Percentiles rank a stretch among this genome's conserved stretches.
phyloP scores from a whole-genome alignment of 2,113 vertebrate genomes.

The Pteruthius melanotis region DNA sequence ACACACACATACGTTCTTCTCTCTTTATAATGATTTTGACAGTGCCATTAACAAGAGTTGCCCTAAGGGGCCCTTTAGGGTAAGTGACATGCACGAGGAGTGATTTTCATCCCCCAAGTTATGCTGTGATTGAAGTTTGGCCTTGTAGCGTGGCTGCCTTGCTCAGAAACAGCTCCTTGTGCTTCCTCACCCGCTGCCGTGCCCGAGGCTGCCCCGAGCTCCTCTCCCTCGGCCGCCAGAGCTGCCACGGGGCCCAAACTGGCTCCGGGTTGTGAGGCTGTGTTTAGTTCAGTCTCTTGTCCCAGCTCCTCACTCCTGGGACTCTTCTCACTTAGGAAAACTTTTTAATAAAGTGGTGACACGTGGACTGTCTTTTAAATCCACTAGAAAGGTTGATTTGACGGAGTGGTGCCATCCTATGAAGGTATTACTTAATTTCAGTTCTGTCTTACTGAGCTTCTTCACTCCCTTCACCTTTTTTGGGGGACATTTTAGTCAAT shows the following conservation, averaged over 20 bases:
- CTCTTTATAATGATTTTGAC: slow-evolving; percentile 63
- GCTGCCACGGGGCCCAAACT: background rate
- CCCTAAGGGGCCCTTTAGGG: slow-evolving; percentile 64
- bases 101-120: slow-evolving; percentile 53
- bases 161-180: background rate
- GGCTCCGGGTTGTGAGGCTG: background rate
- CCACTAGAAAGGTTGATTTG: background rate
- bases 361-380: background rate
- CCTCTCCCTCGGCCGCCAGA: background rate
- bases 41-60: slow-evolving; percentile 60
- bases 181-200: background rate
- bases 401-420: background rate
- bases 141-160: slow-evolving; percentile 7
- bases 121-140: slow-evolving; percentile 60
- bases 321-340: background rate
- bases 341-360: background rate
- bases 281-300: background rate
- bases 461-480: background rate
- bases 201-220: background rate
- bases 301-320: background rate
- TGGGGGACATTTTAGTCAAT: background rate
- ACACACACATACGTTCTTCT: background rate
- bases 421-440: background rate
- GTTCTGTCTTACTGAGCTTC: background rate
- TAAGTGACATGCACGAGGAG: slow-evolving; percentile 68